Evolutionary conservation across 2,797 vertebrate genomes (phyloP).

Genomic region (Coregonus sp.): DNA sequence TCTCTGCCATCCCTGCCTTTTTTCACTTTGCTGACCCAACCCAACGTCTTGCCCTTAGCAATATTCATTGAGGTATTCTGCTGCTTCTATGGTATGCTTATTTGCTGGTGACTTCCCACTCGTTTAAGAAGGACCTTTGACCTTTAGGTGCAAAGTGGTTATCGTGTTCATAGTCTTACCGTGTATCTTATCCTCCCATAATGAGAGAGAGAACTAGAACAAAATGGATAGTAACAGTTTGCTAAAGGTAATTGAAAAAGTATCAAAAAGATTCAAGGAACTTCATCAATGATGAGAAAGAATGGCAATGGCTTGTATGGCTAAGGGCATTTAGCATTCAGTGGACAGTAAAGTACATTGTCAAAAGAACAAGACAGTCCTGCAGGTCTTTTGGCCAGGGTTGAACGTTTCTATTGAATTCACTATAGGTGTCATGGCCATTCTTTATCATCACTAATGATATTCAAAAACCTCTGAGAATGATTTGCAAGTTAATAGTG

Average conservation of each 20-base stretch:
- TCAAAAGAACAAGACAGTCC: background rate
- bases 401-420: background rate
- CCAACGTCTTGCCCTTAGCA: background rate
- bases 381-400: background rate
- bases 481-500: background rate
- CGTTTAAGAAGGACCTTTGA: background rate
- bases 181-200: too few species aligned
- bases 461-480: conserved; percentile 1
- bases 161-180: too few species aligned
- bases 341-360: background rate
- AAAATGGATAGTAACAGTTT: background rate
- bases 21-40: background rate
- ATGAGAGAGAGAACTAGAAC: background rate
- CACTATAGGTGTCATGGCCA: background rate
- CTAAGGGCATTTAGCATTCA: background rate
- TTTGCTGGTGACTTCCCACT: background rate
- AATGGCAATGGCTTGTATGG: background rate
- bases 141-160: background rate
- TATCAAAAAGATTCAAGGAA: background rate
- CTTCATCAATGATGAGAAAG: background rate
- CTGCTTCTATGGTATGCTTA: background rate
- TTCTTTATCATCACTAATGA: background rate
- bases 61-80: background rate
- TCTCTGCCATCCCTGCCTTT: background rate
- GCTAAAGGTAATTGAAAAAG: background rate